Evolutionary conservation across 2,888 invertebrate genomes (phyloP), one percentile per base, ranked within the genome.

Genomic region (Macaria liturata): DNA sequence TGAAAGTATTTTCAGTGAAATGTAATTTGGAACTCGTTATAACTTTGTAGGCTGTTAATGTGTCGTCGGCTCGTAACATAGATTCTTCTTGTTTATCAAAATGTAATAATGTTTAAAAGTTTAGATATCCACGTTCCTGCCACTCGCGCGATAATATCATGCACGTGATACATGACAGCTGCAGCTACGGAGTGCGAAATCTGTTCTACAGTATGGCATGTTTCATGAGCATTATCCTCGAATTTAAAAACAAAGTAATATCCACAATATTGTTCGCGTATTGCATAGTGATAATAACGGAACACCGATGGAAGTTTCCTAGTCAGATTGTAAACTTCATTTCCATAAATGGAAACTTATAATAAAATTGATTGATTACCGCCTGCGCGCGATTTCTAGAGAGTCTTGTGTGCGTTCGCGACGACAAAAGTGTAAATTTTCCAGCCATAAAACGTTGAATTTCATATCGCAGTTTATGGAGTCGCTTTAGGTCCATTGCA

Each of bases 41-140:
- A 42, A 58, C 56, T 59, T 54, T 44, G 45, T 32, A 9, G 37
- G 34, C 50, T 49, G 49, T 59, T 45, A 54, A 54, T 53, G 32
- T 54, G 54, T 54, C 46, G 39, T 51, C 58, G 49, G 55, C 43
- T 43, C 47, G 47, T 59, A 51, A 30, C 40, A 51, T 53, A 55
- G 39, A 48, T 60, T 54, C 53, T 59, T 39, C 32, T 55, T 54
- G 42, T 58, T 54, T 60, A 60, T 55, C 57, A 47, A 40, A 50
- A 54, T 46, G 37, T 37, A 44, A 45, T n/a, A 51, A 54, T 49
- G 34, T 55, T 57, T 42, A 8, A 37, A 34, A 37, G 30, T 49
- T 59, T 52, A 54, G 53, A 37, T 54, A 46, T 64, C 54, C 52
- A 59, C 46, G 53, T 45, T 54, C 54, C 34, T 49, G 52, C 47